Percentiles rank a stretch among this genome's conserved stretches.
Evolutionary conservation across 1,140 invertebrate genomes (phyloP).

Genomic region (Microplitis demolitor): DNA sequence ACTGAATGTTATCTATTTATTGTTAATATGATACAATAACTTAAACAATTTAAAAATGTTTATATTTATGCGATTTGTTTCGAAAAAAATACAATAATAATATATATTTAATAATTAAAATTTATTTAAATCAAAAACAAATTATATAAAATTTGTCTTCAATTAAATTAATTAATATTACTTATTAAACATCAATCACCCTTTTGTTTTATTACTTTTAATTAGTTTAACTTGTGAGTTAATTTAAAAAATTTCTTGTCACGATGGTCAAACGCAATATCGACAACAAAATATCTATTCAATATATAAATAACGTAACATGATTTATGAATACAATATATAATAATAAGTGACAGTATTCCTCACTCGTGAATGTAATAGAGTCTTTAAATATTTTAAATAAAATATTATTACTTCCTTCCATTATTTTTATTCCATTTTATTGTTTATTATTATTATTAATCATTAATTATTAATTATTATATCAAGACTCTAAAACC

Average conservation of each 20-base stretch:
- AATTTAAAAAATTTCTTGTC: background rate
- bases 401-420: too few species aligned
- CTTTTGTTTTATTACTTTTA: background rate
- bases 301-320: background rate
- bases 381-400: too few species aligned
- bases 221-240: background rate
- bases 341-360: too few species aligned
- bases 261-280: background rate
- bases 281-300: background rate
- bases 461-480: too few species aligned
- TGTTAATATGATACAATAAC: slow-evolving; percentile 43
- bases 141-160: background rate
- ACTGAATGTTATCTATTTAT: slow-evolving; percentile 38
- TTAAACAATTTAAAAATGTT: slow-evolving; percentile 35
- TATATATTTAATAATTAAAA: slow-evolving; percentile 5
- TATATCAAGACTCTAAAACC: too few species aligned
- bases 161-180: background rate
- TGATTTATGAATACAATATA: background rate
- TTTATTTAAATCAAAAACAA: background rate
- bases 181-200: background rate
- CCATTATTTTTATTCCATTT: too few species aligned
- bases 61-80: slow-evolving; percentile 31
- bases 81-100: slow-evolving; percentile 32
- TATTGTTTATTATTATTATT: too few species aligned
- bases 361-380: too few species aligned